Evolutionary conservation across 2,797 vertebrate genomes (phyloP).

Genomic region (Semotilus atromaculatus): DNA sequence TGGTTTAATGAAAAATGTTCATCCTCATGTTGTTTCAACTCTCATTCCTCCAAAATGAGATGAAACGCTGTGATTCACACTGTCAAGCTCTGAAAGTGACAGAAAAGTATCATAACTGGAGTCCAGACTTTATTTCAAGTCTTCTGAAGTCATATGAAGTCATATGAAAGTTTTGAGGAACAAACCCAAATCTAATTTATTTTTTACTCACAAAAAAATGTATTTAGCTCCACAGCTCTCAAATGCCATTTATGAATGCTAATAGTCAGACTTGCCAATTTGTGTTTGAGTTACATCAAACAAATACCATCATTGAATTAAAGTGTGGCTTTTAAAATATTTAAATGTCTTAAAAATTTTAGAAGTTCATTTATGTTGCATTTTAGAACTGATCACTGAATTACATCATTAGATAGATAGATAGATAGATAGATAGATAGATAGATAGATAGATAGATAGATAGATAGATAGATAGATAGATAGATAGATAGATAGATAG

Average conservation of each 20-base stretch:
- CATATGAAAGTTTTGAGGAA: not conserved
- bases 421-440: rapidly evolving
- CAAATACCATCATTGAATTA: not conserved
- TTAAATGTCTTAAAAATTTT: not conserved
- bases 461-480: rapidly evolving
- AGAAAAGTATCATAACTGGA: not conserved
- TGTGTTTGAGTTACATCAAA: not conserved
- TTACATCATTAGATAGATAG: not conserved
- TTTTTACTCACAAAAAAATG: too few species aligned
- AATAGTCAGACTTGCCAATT: not conserved
- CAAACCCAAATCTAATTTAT: not conserved
- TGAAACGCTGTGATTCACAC: not conserved
- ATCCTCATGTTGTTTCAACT: not conserved
- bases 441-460: too few species aligned
- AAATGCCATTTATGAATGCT: not conserved
- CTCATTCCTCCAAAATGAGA: conserved; percentile 3
- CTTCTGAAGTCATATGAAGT: not conserved
- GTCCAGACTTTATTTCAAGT: not conserved
- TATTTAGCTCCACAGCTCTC: not conserved
- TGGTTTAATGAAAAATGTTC: not conserved
- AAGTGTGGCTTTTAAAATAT: not conserved
- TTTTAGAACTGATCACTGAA: not conserved
- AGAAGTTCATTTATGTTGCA: not conserved
- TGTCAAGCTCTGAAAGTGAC: not conserved
- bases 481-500: too few species aligned